phyloP scores from a whole-genome alignment of 2,888 invertebrate species.

The Lamellibrachia satsuma region DNA sequence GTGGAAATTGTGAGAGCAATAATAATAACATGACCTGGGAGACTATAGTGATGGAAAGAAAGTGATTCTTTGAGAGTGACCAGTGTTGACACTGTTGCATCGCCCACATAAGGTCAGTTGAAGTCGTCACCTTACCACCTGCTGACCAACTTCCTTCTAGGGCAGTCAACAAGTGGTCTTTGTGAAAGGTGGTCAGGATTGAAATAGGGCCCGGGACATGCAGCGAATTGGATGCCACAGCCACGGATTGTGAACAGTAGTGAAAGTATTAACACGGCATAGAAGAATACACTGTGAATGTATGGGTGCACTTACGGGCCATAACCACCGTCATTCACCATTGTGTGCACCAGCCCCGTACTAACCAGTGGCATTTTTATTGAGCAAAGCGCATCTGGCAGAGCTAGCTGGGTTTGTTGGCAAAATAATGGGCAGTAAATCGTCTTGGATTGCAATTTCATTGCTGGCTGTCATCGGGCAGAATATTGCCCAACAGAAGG shows the following conservation, averaged over 20 bases:
- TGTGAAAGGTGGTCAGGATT: neutral
- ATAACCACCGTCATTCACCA: neutral
- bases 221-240: too few relatives aligned
- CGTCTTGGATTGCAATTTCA: neutral
- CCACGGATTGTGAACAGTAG: neutral
- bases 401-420: slow-evolving; percentile 11
- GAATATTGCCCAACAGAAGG: slow-evolving; percentile 9
- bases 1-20: neutral
- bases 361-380: neutral
- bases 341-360: neutral
- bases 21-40: neutral
- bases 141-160: neutral
- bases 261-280: neutral
- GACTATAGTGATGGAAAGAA: neutral
- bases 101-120: too few relatives aligned
- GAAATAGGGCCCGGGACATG: too few relatives aligned
- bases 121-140: neutral
- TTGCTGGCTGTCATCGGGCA: neutral
- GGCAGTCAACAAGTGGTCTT: neutral
- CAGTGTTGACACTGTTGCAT: neutral
- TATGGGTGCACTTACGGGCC: neutral
- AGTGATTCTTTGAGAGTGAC: neutral
- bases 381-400: neutral
- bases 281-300: neutral
- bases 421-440: slow-evolving; percentile 12